Evolutionary conservation across 1,140 invertebrate species (phyloP), one percentile per base, ranked within the genome.

Genomic region (Drosophila ambigua): DNA sequence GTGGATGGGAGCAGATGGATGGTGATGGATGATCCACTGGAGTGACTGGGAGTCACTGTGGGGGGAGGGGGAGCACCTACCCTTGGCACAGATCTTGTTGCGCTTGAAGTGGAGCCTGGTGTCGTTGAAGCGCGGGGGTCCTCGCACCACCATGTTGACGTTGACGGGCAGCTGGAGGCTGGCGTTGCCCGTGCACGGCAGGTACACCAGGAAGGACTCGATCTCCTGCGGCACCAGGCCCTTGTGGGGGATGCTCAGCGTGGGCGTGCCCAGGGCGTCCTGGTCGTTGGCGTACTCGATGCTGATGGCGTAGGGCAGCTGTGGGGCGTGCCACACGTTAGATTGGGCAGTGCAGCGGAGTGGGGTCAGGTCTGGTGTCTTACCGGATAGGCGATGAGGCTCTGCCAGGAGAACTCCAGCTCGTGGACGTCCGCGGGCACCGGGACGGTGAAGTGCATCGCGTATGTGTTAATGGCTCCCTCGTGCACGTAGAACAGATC

Each of bases 391-490:
- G 94, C 93, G 76, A 94, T 93, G n/a, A 96, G 93, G 72, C 95
- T 95, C 79, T 97, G 95, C 97, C 96, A 98, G 66, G 96, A 97
- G 92, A 98, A 98, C 92, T 97, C 95, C 59, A 98, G 93, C 79
- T 97, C 95, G 8, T 95, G 94, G 39, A 97, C 95, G 79, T 97
- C 94, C 2, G 96, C 94, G 11, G 95, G 95, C 43, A 98, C 95
- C 2, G 96, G 95, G 2, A 98, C 95, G 45, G 95, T 94, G 91
- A 98, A 98, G 83, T 95, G 95, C 92, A 98, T 96, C 5, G 97
- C 97, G 91, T 98, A 98, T 31, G 95, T 95, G 93, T 98, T 98
- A 81, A 98, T 95, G 54, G 96, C 95, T 44, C 97, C 97, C 81
- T 97, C 96, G 61, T 96, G 92, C 5, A 98, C 96, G 91, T 98